Evolutionary conservation across 2,888 invertebrate species (phyloP), one percentile per base, ranked within the genome.

Genomic region (Keiferia lycopersicella): DNA sequence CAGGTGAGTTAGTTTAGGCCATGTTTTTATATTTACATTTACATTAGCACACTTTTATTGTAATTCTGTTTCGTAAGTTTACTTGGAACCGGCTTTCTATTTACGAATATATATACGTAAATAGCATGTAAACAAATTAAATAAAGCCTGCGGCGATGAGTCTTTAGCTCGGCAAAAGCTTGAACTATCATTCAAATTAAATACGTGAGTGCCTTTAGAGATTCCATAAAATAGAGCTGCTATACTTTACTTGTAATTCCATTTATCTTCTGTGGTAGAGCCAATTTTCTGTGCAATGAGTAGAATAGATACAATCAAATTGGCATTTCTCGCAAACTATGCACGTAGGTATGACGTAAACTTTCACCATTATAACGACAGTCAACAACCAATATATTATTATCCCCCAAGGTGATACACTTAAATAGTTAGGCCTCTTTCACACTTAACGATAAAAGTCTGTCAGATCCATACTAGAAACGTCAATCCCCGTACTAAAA

Each of bases 341-440:
- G 73, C 79, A 73, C 75, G 77, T 78, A 73, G 73, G 67, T 75
- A 77, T 83, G 81, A 83, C 75, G 79, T 78, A 73, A 76, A 80
- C 83, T 84, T 84, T 84, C 85, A 74, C 83, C 74, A 65, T n/a
- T n/a, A 30, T 61, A 22, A 34, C 61, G 18, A 34, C 56, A 26
- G 56, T 34, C 34, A 34, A 56, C 56, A 30, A 26, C 14, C 51
- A 51, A 51, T 51, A 51, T 0, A 50, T 14, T 4, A 26, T n/a
- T n/a, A 34, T 7, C 34, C 34, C 34, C 34, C 7, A 8, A 34
- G 34, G 34, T 34, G 34, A 34, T 34, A 34, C 4, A 34, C 34
- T 8, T 34, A 34, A 4, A 8, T 34, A 34, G 8, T 7, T 34
- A 1, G 10, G n/a, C n/a, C 34, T 4, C 8, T 8, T 8, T 34